A percentile compares a stretch with the other conserved stretches of the same genome.
Evolutionary conservation across 2,113 vertebrate genomes (phyloP).

Genomic region (Pandion haliaetus): DNA sequence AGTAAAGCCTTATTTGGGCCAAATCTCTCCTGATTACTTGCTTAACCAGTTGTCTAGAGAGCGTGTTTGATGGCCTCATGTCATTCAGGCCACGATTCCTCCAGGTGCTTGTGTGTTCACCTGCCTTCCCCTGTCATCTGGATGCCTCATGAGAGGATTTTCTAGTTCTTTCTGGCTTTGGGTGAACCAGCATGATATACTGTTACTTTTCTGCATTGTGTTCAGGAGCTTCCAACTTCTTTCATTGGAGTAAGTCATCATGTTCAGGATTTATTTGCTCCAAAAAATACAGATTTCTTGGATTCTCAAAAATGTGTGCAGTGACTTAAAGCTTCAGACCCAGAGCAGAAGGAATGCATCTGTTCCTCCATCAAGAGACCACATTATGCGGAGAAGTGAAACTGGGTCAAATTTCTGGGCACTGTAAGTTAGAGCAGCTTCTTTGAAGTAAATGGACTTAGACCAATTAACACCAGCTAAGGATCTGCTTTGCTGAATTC

Average conservation of each 20-base stretch:
- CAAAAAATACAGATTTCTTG: background rate
- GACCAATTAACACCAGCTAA: constrained; percentile 17
- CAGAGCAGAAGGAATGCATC: background rate
- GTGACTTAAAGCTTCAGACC: background rate
- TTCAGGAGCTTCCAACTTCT: background rate
- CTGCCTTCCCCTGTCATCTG: background rate
- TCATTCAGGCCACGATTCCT: background rate
- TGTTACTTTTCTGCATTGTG: background rate
- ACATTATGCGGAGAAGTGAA: background rate
- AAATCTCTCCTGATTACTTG: background rate
- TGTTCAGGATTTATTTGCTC: background rate
- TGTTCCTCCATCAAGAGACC: background rate
- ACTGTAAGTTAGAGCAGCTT: background rate
- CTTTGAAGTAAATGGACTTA: constrained; percentile 36
- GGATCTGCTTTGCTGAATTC: constrained; percentile 13
- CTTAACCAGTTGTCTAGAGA: background rate
- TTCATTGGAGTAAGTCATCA: background rate
- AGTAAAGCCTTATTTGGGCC: background rate
- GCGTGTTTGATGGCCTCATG: background rate
- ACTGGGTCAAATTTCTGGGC: constrained; percentile 32
- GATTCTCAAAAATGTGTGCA: background rate
- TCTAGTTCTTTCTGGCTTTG: background rate
- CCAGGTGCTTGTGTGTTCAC: background rate
- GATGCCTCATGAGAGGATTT: background rate
- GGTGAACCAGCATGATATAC: background rate